These are phyloP conservation scores for Crepidodera aurea DNA, from an alignment of 2,888 invertebrate genomes.

Conservation along the genomic window DNA sequence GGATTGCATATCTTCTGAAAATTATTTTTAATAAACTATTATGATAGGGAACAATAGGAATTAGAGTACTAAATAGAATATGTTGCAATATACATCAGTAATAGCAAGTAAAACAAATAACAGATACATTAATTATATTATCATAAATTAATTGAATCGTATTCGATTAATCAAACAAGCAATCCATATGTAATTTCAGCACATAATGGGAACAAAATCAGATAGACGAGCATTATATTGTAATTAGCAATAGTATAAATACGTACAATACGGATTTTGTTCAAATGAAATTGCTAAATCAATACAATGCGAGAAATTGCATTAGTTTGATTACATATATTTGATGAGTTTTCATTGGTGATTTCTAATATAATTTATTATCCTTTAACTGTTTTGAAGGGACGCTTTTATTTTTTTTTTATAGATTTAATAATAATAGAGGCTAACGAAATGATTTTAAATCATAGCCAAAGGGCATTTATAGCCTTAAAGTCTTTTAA, in stretches of 20 bases:
- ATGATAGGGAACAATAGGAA: too few relatives aligned
- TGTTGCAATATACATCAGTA: neutral
- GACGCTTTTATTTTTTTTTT: too few relatives aligned
- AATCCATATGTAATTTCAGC: slow-evolving; percentile 13
- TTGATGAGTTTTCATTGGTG: too few relatives aligned
- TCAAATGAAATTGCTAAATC: neutral
- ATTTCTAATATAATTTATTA: too few relatives aligned
- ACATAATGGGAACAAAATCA: slow-evolving; percentile 7
- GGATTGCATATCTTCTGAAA: too few relatives aligned
- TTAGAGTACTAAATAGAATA: neutral
- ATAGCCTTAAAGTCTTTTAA: too few relatives aligned
- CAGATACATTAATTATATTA: slow-evolving; percentile 11
- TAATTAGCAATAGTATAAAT: slow-evolving; percentile 8
- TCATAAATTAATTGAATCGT: slow-evolving; percentile 13
- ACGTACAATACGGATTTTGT: neutral
- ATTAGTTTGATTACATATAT: neutral
- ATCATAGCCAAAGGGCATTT: too few relatives aligned
- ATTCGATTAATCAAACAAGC: slow-evolving; percentile 12
- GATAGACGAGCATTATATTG: slow-evolving; percentile 9
- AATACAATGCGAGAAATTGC: neutral
- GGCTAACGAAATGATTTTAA: too few relatives aligned
- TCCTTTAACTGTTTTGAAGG: too few relatives aligned
- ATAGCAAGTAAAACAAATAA: slow-evolving; percentile 7
- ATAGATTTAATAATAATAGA: too few relatives aligned
- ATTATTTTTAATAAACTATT: too few relatives aligned